A percentile compares a stretch with the other conserved stretches of the same genome.
Evolutionary conservation across 1,140 invertebrate genomes (phyloP).

Genomic region (Ruditapes philippinarum): DNA sequence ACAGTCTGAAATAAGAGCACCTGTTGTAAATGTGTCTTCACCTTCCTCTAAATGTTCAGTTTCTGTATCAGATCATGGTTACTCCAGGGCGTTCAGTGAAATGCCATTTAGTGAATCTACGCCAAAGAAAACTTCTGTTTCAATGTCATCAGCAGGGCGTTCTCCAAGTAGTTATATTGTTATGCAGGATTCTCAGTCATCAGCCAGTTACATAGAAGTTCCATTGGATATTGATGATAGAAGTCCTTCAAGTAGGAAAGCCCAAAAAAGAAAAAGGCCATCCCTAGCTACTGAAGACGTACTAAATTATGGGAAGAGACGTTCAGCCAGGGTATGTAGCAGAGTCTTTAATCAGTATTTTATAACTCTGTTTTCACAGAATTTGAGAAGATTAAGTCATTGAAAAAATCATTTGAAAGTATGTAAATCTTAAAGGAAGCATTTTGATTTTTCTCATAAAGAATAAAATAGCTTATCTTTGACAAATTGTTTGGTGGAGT

Average conservation of each 20-base stretch:
- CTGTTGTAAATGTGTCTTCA: background rate
- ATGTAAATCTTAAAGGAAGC: too few species aligned
- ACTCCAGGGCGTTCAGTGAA: constrained; percentile 42
- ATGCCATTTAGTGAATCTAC: constrained; percentile 17
- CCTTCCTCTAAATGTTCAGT: background rate
- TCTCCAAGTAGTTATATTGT: constrained; percentile 11
- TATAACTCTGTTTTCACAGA: too few species aligned
- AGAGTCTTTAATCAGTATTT: too few species aligned
- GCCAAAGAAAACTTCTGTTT: background rate
- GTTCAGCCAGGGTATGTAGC: constrained; percentile 56
- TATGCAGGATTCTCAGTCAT: background rate
- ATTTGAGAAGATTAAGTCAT: too few species aligned
- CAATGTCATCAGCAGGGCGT: background rate
- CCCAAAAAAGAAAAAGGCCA: constrained; percentile 25
- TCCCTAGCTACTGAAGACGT: constrained; percentile 51
- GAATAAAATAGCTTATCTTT: too few species aligned
- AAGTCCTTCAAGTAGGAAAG: constrained; percentile 20
- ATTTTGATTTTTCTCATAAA: too few species aligned
- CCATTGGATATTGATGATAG: constrained; percentile 45
- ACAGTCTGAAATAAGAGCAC: background rate
- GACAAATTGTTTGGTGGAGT: too few species aligned
- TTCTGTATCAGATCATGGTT: constrained; percentile 43
- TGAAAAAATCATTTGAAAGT: too few species aligned
- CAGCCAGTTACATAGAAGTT: constrained; percentile 38
- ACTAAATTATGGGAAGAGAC: constrained; percentile 49